A percentile compares a stretch with the other conserved stretches of the same genome.
Conservation (phyloP, 2,888 invertebrate species). For the Opisthograptis luteolata region DNA sequence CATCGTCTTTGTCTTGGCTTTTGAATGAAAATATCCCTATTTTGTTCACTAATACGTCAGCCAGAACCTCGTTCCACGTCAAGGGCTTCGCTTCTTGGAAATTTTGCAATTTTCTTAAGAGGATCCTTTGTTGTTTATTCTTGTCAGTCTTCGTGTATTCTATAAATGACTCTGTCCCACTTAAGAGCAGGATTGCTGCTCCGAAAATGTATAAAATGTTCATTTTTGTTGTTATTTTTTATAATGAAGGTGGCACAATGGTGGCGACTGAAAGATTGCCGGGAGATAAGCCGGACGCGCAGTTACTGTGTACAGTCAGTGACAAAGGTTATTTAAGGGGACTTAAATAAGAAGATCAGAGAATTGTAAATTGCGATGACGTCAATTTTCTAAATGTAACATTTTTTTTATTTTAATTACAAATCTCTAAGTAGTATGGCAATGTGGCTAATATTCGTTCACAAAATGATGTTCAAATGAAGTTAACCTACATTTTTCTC, state of each 20-base stretch:
- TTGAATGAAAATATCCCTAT: slow-evolving; percentile 61
- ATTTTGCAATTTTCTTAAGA: slow-evolving; percentile 70
- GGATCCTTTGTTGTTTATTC: slow-evolving; percentile 50
- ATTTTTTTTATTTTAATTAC: too few species aligned
- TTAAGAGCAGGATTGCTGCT: slow-evolving; percentile 57
- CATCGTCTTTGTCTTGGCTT: slow-evolving; percentile 33
- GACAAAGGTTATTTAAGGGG: slow-evolving; percentile 31
- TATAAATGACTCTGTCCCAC: slow-evolving; percentile 50
- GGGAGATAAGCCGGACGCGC: slow-evolving; percentile 60
- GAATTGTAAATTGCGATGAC: too few species aligned
- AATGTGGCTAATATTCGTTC: too few species aligned
- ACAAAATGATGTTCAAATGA: too few species aligned
- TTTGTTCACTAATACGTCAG: slow-evolving; percentile 67
- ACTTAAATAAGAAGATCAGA: neutral
- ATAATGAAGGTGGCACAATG: slow-evolving; percentile 59
- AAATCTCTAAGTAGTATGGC: too few species aligned
- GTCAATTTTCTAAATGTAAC: too few species aligned
- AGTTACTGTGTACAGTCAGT: slow-evolving; percentile 57
- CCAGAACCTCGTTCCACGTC: slow-evolving; percentile 72
- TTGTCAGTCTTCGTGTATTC: slow-evolving; percentile 42
- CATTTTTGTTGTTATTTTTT: slow-evolving; percentile 59
- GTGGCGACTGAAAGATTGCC: slow-evolving; percentile 62
- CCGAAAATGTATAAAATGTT: slow-evolving; percentile 57
- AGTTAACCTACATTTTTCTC: too few species aligned
- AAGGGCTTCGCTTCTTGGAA: slow-evolving; percentile 55